A percentile compares a stretch with the other conserved stretches of the same genome.
These are phyloP conservation scores for Epinotia nisella DNA, from an alignment of 2,888 invertebrate genomes.

Conservation along the genomic window DNA sequence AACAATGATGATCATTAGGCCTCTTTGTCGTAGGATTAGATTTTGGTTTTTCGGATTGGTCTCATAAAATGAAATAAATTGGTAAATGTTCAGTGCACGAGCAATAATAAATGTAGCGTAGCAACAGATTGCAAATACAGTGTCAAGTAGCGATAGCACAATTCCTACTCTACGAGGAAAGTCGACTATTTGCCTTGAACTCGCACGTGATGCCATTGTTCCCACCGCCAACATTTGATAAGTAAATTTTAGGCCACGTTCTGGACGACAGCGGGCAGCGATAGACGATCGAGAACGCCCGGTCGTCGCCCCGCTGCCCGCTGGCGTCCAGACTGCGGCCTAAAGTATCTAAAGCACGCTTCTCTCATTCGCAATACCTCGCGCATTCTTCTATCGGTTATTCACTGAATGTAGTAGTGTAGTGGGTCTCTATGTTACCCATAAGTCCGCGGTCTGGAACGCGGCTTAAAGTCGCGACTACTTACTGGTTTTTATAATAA, in stretches of 20 bases:
- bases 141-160: slow-evolving; percentile 3
- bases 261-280: too few species aligned
- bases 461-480: too few species aligned
- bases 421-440: too few species aligned
- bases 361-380: too few species aligned
- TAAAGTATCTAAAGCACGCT: too few species aligned
- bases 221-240: background rate
- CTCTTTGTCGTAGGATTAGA: background rate
- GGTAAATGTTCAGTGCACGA: background rate
- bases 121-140: slow-evolving; percentile 8
- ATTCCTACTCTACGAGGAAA: slow-evolving; percentile 25
- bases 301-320: too few species aligned
- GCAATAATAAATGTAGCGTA: background rate
- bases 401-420: too few species aligned
- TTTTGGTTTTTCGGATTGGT: background rate
- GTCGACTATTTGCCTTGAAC: slow-evolving; percentile 16
- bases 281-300: too few species aligned
- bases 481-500: too few species aligned
- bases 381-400: too few species aligned
- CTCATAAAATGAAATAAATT: background rate
- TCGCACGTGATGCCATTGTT: slow-evolving; percentile 5
- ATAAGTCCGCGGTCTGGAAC: too few species aligned
- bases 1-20: background rate
- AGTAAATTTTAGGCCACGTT: background rate
- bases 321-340: too few species aligned